Percentiles rank a stretch among this genome's conserved stretches.
Evolutionary conservation across 1,140 invertebrate genomes (phyloP).

Genomic region (Tribolium madens): DNA sequence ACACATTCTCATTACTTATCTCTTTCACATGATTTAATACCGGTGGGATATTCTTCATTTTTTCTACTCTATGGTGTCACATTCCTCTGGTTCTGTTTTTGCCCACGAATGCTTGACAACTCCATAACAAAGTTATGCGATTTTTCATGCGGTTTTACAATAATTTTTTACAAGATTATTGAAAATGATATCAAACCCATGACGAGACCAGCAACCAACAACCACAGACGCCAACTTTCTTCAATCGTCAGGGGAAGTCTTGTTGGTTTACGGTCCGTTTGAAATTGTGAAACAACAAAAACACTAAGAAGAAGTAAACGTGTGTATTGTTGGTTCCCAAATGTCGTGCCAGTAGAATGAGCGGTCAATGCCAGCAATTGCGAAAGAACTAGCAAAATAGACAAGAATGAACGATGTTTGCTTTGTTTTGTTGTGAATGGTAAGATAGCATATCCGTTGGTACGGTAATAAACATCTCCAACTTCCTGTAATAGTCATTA

Average conservation of each 20-base stretch:
- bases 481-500: constrained; percentile 24
- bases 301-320: no score
- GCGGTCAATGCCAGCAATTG: constrained; percentile 28
- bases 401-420: constrained; percentile 2
- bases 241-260: background rate
- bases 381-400: constrained; percentile 11
- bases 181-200: constrained; percentile 1
- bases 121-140: constrained; percentile 2
- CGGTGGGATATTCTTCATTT: constrained; percentile 13
- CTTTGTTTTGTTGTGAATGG: constrained; percentile 28
- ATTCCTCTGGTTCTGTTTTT: constrained; percentile 29
- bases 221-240: constrained; percentile 31
- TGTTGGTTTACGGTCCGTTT: constrained; percentile 8
- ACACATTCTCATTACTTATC: background rate
- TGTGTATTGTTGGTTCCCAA: background rate
- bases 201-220: background rate
- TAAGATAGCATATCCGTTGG: constrained; percentile 25
- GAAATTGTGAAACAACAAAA: background rate
- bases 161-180: background rate
- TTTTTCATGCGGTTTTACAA: constrained; percentile 24
- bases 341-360: background rate
- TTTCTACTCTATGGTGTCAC: constrained; percentile 5
- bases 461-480: constrained; percentile 32
- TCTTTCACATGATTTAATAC: background rate
- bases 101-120: background rate